These are phyloP conservation scores for Etia nguti DNA, from an alignment of 2,113 vertebrate genomes.

Conservation along the genomic window DNA sequence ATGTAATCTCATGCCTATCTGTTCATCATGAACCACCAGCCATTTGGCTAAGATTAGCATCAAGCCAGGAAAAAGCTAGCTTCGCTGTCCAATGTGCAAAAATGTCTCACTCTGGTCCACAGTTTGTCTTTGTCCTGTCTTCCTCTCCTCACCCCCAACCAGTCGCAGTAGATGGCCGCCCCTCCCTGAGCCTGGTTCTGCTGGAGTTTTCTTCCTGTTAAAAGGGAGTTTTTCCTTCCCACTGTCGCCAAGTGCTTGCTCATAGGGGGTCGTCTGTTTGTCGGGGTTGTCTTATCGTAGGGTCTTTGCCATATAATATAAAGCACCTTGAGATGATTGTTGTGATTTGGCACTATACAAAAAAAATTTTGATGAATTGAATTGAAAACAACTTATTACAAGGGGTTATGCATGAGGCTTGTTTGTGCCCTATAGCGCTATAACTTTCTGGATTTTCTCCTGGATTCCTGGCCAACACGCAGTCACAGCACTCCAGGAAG, in stretches of 20 bases:
- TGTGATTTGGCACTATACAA: background rate
- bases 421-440: background rate
- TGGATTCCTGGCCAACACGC: background rate
- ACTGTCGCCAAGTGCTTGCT: background rate
- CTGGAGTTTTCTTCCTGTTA: background rate
- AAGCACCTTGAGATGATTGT: background rate
- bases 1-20: background rate
- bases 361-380: background rate
- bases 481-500: background rate
- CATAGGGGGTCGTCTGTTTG: background rate
- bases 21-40: background rate
- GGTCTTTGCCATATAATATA: background rate
- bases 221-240: background rate
- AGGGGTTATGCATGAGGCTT: background rate
- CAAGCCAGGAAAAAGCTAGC: background rate
- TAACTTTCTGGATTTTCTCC: background rate
- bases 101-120: background rate
- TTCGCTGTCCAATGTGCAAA: background rate
- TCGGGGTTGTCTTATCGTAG: background rate
- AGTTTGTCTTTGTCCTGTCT: background rate
- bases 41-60: background rate
- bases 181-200: background rate
- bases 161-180: rapidly evolving
- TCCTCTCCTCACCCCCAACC: background rate
- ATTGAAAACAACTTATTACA: background rate